Conservation (phyloP, 2,113 vertebrate genomes). For the Xyliphius kryptos region DNA sequence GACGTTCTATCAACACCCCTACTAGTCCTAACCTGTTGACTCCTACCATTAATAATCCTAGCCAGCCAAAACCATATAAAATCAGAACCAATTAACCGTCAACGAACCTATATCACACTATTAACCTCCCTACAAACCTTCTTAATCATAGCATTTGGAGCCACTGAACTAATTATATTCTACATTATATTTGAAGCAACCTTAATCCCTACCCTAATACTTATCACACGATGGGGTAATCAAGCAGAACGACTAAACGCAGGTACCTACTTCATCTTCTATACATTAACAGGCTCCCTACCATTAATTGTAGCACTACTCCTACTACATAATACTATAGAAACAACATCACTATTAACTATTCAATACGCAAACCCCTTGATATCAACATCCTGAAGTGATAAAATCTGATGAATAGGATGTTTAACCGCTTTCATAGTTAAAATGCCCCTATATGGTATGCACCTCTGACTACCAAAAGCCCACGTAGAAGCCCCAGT, state of each 20-base stretch:
- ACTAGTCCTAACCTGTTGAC: slow-evolving; percentile 18
- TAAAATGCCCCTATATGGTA: slow-evolving; percentile 43
- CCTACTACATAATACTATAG: not conserved
- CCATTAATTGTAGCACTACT: slow-evolving; percentile 25
- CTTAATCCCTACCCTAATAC: slow-evolving; percentile 29
- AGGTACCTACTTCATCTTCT: slow-evolving; percentile 42
- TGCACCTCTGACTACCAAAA: too few relatives aligned
- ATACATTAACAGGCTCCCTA: slow-evolving; percentile 26
- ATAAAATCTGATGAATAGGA: too few relatives aligned
- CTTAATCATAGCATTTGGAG: slow-evolving; percentile 20
- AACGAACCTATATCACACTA: slow-evolving; percentile 20
- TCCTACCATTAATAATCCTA: slow-evolving; percentile 5
- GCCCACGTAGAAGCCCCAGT: too few relatives aligned
- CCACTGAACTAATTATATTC: slow-evolving; percentile 34
- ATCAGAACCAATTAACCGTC: not conserved
- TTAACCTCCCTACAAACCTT: slow-evolving; percentile 15
- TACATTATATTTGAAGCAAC: too few relatives aligned
- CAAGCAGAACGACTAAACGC: slow-evolving; percentile 41
- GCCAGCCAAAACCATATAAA: slow-evolving; percentile 26
- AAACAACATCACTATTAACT: too few relatives aligned
- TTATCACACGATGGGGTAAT: slow-evolving; percentile 40
- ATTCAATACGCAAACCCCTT: not conserved
- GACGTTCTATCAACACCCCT: too few relatives aligned
- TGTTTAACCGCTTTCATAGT: slow-evolving; percentile 36
- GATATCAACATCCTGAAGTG: too few relatives aligned